Conservation (phyloP, 2,888 invertebrate genomes). For the Podabrus alpinus region DNA sequence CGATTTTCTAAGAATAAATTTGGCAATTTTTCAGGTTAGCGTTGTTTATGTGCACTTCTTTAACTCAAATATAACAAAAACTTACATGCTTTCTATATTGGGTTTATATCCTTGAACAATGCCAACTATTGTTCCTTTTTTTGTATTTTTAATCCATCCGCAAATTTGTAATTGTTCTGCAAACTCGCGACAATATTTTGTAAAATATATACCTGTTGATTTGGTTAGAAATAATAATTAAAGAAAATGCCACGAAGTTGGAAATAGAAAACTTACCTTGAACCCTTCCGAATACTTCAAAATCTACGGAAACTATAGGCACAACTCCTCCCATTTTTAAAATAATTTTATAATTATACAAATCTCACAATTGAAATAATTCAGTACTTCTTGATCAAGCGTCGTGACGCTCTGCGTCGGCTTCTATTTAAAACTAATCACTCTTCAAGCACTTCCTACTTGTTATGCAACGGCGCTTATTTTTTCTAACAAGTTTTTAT, state of each 20-base stretch:
- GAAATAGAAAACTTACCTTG: conserved; percentile 69
- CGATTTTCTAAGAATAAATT: neutral
- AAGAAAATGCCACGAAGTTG: conserved; percentile 5
- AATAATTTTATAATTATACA: neutral
- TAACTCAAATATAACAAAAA: neutral
- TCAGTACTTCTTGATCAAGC: neutral
- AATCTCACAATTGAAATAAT: neutral
- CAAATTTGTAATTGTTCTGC: conserved; percentile 73
- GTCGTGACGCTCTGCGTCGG: conserved; percentile 19
- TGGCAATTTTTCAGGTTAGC: neutral
- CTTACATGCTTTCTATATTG: conserved; percentile 76
- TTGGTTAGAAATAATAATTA: conserved; percentile 6
- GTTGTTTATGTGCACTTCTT: neutral
- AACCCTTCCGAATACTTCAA: conserved; percentile 88
- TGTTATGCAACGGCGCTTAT: conserved; percentile 8
- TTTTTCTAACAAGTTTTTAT: neutral
- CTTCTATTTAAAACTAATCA: conserved; percentile 24
- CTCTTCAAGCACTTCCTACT: conserved; percentile 13
- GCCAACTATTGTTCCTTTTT: conserved; percentile 85
- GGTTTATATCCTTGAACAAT: conserved; percentile 83
- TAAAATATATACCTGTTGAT: conserved; percentile 77
- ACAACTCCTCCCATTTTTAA: conserved; percentile 51
- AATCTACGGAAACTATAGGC: conserved; percentile 79
- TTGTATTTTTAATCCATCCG: conserved; percentile 93
- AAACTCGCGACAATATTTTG: conserved; percentile 84